Evolutionary conservation across 2,113 vertebrate genomes (phyloP).

Genomic region (Empidonax traillii): DNA sequence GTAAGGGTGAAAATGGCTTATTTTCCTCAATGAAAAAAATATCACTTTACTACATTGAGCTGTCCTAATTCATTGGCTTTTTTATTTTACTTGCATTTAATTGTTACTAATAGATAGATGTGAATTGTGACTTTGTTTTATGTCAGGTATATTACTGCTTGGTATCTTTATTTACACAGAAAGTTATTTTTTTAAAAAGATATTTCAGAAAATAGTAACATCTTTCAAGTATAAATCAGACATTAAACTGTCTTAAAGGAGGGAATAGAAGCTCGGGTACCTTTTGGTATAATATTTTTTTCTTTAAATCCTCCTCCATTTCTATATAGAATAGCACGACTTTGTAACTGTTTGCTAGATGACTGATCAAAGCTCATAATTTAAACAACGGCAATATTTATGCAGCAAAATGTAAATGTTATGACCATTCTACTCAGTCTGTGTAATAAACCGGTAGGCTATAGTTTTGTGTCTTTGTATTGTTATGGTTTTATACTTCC

Average conservation of each 20-base stretch:
- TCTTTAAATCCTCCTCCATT: not conserved
- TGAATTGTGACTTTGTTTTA: not conserved
- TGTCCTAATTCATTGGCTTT: not conserved
- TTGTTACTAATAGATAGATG: not conserved
- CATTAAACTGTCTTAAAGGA: not conserved
- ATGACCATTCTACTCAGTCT: not conserved
- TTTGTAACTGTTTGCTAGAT: not conserved
- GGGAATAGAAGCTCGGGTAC: not conserved
- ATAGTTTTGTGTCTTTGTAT: not conserved
- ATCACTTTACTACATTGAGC: not conserved
- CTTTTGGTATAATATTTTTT: not conserved
- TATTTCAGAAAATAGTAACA: not conserved
- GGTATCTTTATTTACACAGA: not conserved
- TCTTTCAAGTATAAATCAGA: not conserved
- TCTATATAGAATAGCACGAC: not conserved
- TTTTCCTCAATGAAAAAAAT: not conserved
- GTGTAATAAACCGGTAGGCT: not conserved
- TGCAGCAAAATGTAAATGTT: not conserved
- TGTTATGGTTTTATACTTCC: not conserved
- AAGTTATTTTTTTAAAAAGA: not conserved
- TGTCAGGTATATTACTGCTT: not conserved
- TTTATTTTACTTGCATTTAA: not conserved
- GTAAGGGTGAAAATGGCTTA: conserved; percentile 64
- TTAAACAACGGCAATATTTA: not conserved
- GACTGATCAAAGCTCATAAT: not conserved